Evolutionary conservation across 2,113 vertebrate genomes (phyloP).

Genomic region (Cranoglanis bouderius): DNA sequence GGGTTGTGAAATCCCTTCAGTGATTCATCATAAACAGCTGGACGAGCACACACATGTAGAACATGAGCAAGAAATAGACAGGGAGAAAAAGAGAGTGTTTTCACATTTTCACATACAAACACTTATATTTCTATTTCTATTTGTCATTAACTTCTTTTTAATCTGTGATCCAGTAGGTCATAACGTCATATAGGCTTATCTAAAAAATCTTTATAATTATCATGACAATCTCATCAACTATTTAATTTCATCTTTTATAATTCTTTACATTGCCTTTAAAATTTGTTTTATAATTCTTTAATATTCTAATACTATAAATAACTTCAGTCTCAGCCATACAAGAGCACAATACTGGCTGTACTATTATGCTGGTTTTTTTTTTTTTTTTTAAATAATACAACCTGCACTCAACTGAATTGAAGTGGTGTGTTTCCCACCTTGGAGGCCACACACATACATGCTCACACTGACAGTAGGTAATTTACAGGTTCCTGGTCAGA

Average conservation of each 20-base stretch:
- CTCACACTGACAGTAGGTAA: slow-evolving; percentile 50
- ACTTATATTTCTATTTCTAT: neutral
- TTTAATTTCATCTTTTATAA: neutral
- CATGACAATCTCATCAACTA: neutral
- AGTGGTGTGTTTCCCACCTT: slow-evolving; percentile 49
- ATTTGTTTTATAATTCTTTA: neutral
- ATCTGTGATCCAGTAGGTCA: neutral
- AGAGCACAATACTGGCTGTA: neutral
- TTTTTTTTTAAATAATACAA: neutral
- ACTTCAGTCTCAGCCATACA: neutral
- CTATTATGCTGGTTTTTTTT: too few species aligned
- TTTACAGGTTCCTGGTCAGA: slow-evolving; percentile 74
- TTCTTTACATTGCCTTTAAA: neutral
- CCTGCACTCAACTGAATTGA: neutral
- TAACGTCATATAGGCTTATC: neutral
- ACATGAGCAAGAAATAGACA: slow-evolving; percentile 44
- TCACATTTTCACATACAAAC: slow-evolving; percentile 5
- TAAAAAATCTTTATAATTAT: neutral
- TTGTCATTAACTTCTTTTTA: neutral
- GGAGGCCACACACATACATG: slow-evolving; percentile 41
- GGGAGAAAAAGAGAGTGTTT: slow-evolving; percentile 14
- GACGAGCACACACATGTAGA: slow-evolving; percentile 57
- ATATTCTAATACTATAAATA: neutral
- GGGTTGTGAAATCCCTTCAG: slow-evolving; percentile 60
- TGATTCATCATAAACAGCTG: slow-evolving; percentile 77